Evolutionary conservation across 2,797 vertebrate species (phyloP), one percentile per base, ranked within the genome.

Genomic region (Erpetoichthys calabaricus): DNA sequence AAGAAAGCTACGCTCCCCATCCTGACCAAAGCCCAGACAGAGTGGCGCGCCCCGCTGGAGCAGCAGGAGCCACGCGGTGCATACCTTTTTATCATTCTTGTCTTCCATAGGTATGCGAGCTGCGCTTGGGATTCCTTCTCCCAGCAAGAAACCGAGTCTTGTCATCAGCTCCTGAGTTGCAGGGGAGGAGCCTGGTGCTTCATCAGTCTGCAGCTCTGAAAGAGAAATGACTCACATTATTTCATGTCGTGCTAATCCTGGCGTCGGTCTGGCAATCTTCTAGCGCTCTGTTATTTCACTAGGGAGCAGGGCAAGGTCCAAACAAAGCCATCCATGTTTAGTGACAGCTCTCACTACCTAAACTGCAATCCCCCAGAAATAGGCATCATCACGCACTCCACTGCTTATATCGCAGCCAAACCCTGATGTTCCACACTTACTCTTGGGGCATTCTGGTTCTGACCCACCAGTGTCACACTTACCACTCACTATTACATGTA

Each of bases 111-210:
- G 87, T 82, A 93, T 85, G 73, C 87, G 91, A 66, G 89, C 78
- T 59, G 94, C 81, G 67, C 86, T 79, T 61, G 95, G 91, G 81
- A 98, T 95, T 67, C 92, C 91, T 92, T 98, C 94, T 77, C 95
- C 94, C 75, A 98, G 86, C 76, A 98, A 86, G 85, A 98, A 98
- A 59, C 94, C 95, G 80, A 98, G 71, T 74, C 95, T 90, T 75
- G 94, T 98, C 94, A 98, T 97, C 87, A 98, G 73, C 83, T 98
- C 95, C 78, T 97, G 94, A 79, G 91, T 91, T 77, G 95, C 94
- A 65, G 92, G 92, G 46, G 94, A 94, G 87, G 92, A 89, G 85
- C 83, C 85, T 6, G 83, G 76, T 71, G 89, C 87, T 79, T 87
- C 89, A 73, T 89, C 84, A 9, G 79, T 69, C 67, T 86, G 89